phyloP scores from a whole-genome alignment of 2,113 vertebrate species.

The Ictidomys tridecemlineatus region DNA sequence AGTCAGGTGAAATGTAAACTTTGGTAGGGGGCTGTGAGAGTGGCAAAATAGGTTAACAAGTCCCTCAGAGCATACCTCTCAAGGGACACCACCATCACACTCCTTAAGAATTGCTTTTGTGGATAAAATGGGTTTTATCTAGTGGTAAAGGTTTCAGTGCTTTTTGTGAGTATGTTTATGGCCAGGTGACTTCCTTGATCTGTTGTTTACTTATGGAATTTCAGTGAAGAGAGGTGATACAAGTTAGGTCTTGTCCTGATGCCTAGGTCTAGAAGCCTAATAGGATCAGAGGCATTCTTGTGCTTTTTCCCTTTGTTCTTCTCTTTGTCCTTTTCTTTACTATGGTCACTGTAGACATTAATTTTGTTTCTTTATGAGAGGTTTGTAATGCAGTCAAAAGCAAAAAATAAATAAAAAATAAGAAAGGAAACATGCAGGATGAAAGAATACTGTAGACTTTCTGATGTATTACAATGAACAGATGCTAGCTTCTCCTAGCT shows the following conservation, averaged over 20 bases:
- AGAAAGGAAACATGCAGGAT: not conserved
- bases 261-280: not conserved
- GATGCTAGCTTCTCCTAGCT: not conserved
- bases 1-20: not conserved
- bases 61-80: not conserved
- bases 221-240: not conserved
- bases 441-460: not conserved
- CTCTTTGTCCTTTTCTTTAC: not conserved
- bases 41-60: not conserved
- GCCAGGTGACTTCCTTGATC: not conserved
- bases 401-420: not conserved
- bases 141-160: not conserved
- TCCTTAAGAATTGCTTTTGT: not conserved
- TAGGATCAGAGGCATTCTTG: not conserved
- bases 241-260: not conserved
- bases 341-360: not conserved
- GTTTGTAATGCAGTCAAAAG: not conserved
- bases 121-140: not conserved
- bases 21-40: too few relatives aligned
- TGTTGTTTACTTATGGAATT: not conserved
- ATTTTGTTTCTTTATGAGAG: conserved; percentile 14
- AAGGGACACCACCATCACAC: fast-evolving
- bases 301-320: not conserved
- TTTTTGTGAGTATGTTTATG: not conserved
- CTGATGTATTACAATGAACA: too few relatives aligned